Percentiles rank a stretch among this genome's conserved stretches.
phyloP scores from a whole-genome alignment of 2,113 vertebrate genomes.

The Lophochroa leadbeateri region DNA sequence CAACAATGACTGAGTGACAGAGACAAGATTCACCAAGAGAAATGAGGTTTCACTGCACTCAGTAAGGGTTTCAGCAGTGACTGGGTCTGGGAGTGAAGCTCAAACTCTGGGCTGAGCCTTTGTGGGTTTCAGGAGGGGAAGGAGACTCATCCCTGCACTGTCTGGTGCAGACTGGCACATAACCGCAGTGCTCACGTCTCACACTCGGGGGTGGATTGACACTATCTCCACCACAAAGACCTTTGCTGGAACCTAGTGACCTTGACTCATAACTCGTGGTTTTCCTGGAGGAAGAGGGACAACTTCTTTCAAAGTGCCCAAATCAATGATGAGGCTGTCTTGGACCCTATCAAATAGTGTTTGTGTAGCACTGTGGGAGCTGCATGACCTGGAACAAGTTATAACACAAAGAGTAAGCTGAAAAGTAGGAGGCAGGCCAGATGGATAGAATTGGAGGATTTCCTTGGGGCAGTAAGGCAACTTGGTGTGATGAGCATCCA shows the following conservation, averaged over 20 bases:
- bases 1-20: neutral
- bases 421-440: neutral
- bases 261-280: neutral
- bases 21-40: neutral
- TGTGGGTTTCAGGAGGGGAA: neutral
- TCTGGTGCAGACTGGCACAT: neutral
- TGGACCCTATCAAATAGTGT: neutral
- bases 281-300: neutral
- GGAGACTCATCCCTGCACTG: neutral
- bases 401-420: neutral
- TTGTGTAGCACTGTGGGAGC: neutral
- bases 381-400: neutral
- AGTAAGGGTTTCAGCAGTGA: neutral
- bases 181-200: neutral
- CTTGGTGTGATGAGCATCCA: neutral
- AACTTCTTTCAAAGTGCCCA: rapidly evolving
- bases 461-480: neutral
- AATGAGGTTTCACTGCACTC: neutral
- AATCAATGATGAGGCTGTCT: neutral
- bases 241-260: neutral
- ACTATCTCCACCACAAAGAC: neutral
- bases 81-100: neutral
- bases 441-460: neutral
- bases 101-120: neutral
- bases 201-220: neutral